Conservation (phyloP, 2,888 invertebrate species). For the Lochmaea capreae region DNA sequence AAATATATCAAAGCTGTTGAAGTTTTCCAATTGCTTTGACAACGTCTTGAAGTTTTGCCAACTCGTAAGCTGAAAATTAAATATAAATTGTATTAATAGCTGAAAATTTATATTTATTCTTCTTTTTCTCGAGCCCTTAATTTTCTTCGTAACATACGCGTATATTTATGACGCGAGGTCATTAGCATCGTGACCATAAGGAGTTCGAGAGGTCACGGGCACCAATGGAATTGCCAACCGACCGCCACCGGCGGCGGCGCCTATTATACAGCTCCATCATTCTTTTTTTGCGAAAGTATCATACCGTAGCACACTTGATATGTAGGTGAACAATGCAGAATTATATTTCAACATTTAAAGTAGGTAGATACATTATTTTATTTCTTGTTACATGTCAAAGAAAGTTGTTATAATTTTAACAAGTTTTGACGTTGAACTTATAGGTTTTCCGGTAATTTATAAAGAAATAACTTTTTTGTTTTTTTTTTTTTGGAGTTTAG, state of each 20-base stretch:
- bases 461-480: no score
- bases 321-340: background rate
- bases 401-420: background rate
- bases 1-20: no score
- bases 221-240: constrained; percentile 38
- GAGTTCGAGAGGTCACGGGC: constrained; percentile 56
- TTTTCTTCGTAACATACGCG: background rate
- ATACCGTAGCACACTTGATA: background rate
- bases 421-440: background rate
- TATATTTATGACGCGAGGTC: constrained; percentile 42
- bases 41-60: no score
- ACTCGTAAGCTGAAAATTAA: no score
- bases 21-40: no score
- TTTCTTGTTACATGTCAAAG: background rate
- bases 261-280: constrained; percentile 28
- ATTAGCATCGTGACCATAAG: constrained; percentile 53
- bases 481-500: no score
- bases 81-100: no score
- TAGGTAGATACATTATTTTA: background rate
- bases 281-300: background rate
- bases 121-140: no score
- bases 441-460: no score
- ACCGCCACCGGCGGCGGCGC: constrained; percentile 18
- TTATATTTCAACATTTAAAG: background rate
- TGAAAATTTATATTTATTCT: no score